A percentile compares a stretch with the other conserved stretches of the same genome.
These are phyloP conservation scores for Hestina assimilis DNA, from an alignment of 1,140 invertebrate genomes.

Conservation along the genomic window DNA sequence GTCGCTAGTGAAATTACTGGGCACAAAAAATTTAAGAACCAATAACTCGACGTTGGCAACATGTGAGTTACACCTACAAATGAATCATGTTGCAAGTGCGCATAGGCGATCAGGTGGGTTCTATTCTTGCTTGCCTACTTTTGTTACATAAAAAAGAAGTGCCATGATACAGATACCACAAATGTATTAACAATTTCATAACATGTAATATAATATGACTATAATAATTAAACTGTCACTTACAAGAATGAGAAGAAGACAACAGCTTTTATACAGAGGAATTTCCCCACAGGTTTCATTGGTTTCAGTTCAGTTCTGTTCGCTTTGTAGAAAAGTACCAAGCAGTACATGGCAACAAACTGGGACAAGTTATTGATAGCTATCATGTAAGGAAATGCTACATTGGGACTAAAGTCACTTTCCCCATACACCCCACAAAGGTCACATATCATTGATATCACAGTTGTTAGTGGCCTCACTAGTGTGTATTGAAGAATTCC, in stretches of 20 bases:
- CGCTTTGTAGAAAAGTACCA: constrained; percentile 95
- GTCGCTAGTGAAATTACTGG: too few species aligned
- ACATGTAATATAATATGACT: background rate
- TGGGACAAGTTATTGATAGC: constrained; percentile 96
- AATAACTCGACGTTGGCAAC: too few species aligned
- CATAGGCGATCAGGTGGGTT: too few species aligned
- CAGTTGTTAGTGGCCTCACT: constrained; percentile 91
- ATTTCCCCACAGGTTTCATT: constrained; percentile 96
- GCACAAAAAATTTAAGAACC: too few species aligned
- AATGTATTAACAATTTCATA: too few species aligned
- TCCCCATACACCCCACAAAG: constrained; percentile 92
- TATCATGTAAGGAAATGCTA: constrained; percentile 94
- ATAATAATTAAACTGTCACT: constrained; percentile 71
- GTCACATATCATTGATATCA: constrained; percentile 94
- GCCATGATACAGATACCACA: too few species aligned
- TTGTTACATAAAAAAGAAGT: too few species aligned
- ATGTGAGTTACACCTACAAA: too few species aligned
- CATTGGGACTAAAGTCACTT: constrained; percentile 90
- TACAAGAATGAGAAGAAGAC: constrained; percentile 99
- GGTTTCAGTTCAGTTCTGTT: constrained; percentile 91
- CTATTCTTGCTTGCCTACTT: too few species aligned
- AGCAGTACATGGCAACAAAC: constrained; percentile 97
- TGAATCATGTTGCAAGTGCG: too few species aligned
- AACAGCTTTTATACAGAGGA: constrained; percentile 98
- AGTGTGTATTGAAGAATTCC: constrained; percentile 97